Evolutionary conservation across 2,797 vertebrate species (phyloP).

Genomic region (Geotrypetes seraphini): DNA sequence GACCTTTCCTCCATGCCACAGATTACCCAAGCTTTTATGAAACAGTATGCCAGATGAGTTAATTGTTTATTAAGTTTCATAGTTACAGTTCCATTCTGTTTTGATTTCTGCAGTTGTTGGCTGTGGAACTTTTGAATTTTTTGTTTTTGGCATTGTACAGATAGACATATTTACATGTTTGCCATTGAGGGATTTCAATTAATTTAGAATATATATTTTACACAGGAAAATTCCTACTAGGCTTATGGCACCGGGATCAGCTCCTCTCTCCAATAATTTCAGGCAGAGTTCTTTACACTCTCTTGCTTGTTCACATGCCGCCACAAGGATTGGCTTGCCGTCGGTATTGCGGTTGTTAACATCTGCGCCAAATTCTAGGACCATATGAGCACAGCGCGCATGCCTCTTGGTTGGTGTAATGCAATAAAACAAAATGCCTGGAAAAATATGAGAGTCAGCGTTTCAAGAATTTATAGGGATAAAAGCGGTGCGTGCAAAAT

Average conservation of each 20-base stretch:
- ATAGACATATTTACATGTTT: no score
- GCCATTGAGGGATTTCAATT: no score
- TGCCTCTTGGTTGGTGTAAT: constrained; percentile 72
- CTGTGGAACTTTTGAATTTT: no score
- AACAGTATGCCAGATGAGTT: no score
- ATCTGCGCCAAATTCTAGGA: constrained; percentile 66
- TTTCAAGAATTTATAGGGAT: no score
- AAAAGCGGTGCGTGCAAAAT: no score
- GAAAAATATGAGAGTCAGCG: constrained; percentile 19
- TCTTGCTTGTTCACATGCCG: constrained; percentile 68
- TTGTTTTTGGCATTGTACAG: no score
- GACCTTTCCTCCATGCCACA: no score
- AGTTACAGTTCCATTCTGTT: no score
- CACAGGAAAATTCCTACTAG: constrained; percentile 38
- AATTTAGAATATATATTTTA: constrained; percentile 7
- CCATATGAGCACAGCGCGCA: constrained; percentile 61
- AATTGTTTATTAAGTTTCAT: no score
- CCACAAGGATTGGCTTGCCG: constrained; percentile 70
- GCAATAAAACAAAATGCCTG: constrained; percentile 86
- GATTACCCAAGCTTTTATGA: no score
- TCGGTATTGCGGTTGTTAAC: constrained; percentile 62
- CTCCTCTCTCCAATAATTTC: constrained; percentile 68
- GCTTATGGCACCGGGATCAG: constrained; percentile 67
- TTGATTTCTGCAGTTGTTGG: no score
- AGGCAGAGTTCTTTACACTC: constrained; percentile 64